A percentile compares a stretch with the other conserved stretches of the same genome.
Conservation (phyloP, 2,888 invertebrate genomes). For the Leptopilina myrica region DNA sequence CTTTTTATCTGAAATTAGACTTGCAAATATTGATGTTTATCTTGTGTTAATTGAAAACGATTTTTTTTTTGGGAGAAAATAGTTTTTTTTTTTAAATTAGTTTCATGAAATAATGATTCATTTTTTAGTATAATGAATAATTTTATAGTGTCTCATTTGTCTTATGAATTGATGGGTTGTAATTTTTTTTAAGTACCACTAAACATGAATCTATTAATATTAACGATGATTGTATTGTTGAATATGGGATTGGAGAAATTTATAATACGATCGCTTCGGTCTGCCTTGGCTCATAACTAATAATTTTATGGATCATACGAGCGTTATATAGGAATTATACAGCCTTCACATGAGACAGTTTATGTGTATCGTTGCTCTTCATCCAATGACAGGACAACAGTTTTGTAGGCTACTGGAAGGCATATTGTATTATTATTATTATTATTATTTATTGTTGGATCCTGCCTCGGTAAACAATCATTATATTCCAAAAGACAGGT, state of each 20-base stretch:
- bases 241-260: neutral
- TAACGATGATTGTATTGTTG: conserved; percentile 13
- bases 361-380: conserved; percentile 17
- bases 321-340: conserved; percentile 19
- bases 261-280: conserved; percentile 8
- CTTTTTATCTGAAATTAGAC: conserved; percentile 31
- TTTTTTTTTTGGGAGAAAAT: too few relatives aligned
- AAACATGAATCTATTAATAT: conserved; percentile 21
- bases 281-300: conserved; percentile 10
- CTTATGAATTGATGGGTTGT: neutral
- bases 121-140: neutral
- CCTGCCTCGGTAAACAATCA: neutral
- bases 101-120: neutral
- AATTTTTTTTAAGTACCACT: neutral
- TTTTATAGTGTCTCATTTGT: neutral
- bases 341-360: conserved; percentile 3
- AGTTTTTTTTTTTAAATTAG: neutral
- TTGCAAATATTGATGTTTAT: too few relatives aligned
- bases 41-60: too few relatives aligned
- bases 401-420: conserved; percentile 8
- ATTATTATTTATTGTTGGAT: neutral
- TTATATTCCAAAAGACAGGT: conserved; percentile 9
- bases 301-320: conserved; percentile 27
- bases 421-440: neutral
- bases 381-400: neutral